Conservation (phyloP, 2,113 vertebrate genomes). For the Micromys minutus region DNA sequence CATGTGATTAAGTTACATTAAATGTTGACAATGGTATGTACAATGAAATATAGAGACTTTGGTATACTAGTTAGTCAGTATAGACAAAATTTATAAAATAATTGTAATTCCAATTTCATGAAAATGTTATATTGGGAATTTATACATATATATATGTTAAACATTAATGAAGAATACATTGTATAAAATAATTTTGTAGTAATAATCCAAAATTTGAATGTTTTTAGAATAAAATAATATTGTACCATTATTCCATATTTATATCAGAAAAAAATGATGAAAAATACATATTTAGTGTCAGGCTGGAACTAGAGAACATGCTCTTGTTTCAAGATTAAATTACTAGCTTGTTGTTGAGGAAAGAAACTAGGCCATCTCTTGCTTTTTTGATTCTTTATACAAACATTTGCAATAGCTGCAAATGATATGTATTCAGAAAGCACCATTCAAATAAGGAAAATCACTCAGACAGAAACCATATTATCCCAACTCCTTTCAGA, state of each 20-base stretch:
- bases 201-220: background rate
- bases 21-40: accelerated
- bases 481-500: background rate
- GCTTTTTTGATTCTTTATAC: background rate
- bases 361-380: background rate
- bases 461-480: background rate
- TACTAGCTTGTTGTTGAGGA: background rate
- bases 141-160: too few relatives aligned
- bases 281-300: background rate
- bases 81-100: background rate
- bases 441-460: background rate
- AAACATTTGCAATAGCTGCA: background rate
- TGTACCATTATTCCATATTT: background rate
- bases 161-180: background rate
- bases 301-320: background rate
- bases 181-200: background rate
- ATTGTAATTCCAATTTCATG: background rate
- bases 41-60: background rate
- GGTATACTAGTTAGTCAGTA: background rate
- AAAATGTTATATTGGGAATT: background rate
- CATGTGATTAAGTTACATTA: background rate
- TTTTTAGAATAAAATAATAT: background rate
- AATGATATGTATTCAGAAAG: background rate
- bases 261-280: background rate
- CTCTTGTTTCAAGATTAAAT: background rate